Evolutionary conservation across 2,888 invertebrate genomes (phyloP), one percentile per base, ranked within the genome.

Genomic region (Merodon equestris): DNA sequence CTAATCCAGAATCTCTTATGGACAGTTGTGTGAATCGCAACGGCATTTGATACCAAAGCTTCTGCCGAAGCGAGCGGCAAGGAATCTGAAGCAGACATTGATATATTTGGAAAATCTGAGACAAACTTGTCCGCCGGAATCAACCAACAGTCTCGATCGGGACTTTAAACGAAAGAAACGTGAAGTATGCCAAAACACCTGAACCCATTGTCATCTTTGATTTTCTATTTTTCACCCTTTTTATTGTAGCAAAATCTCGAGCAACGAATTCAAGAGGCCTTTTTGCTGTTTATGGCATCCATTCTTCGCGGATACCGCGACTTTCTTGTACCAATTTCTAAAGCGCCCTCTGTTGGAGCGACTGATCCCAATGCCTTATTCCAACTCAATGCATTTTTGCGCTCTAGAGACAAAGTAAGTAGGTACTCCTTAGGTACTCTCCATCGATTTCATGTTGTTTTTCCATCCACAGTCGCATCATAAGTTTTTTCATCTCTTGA

Each of bases 281-380:
- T 99, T 88, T 91, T 99, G 27, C 93, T 96, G 63, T 99, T 98
- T 87, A 99, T 97, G 95, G 96, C 97, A 10, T 92, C 94, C 48
- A 94, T 97, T 70, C 89, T 99, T 81, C 96, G 95, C 86, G 98
- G 97, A 0, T 99, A 98, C 88, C 92, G 96, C 63, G 91, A 93
- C 66, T 97, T 92, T 88, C 91, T 99, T 75, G 92, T 96, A 83
- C 98, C 98, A 1, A 97, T 99, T 68, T 97, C 96, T 0, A 95
- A 95, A 87, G 96, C 96, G 4, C 98, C 98, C 0, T 96, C 96
- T 0, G 93, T 96, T 17, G 96, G 97, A 0, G 96, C 98, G 0
- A 99, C 98, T 0, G 99, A 99, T 90, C 96, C 97, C 0, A 94
- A 95, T 84, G 96, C 97, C 10, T 90, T 99, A 82, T 99, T 99